Evolutionary conservation across 2,113 vertebrate species (phyloP), one percentile per base, ranked within the genome.

Genomic region (Zosterops pallidus): DNA sequence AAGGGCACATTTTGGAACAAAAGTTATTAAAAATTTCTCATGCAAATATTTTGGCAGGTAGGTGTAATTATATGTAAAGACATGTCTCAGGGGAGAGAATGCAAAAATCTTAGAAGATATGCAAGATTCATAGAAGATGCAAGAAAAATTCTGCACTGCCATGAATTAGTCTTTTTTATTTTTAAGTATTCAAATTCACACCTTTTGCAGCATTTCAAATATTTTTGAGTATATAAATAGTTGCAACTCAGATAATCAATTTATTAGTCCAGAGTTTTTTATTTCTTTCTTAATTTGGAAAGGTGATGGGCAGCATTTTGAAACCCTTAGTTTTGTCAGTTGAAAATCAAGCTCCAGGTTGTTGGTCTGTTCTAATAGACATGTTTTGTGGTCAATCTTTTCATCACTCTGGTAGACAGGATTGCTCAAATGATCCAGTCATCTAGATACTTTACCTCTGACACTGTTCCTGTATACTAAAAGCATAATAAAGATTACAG

Each of bases 391-490:
- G 55, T 87, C 77, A 86, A 55, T 46, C 92, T 95, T 97, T 96
- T 97, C 95, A 90, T 95, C 88, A 65, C 88, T 76, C 85, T 67
- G 65, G 81, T 52, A 91, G 91, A 55, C 56, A 77, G 74, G 81
- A 95, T 97, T 93, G 86, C 83, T 95, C 53, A 71, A 80, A 86
- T 95, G 95, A 95, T 95, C 86, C 85, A 68, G 49, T 29, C 33
- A 41, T 91, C 76, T 77, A 91, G 83, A 96, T 93, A 64, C 76
- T 52, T 94, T 67, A 89, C 88, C 65, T 91, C 76, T 6, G 6
- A 84, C 63, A 39, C 68, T 95, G 68, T 60, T 75, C 39, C 52
- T 86, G 93, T 69, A 92, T 90, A 59, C n/a, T 81, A 57, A 89
- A 93, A 91, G 56, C 68, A 49, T 81, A 67, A 86, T 78, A 89